These are phyloP conservation scores for Microdon myrmicae DNA, from an alignment of 2,888 invertebrate species.

Conservation along the genomic window DNA sequence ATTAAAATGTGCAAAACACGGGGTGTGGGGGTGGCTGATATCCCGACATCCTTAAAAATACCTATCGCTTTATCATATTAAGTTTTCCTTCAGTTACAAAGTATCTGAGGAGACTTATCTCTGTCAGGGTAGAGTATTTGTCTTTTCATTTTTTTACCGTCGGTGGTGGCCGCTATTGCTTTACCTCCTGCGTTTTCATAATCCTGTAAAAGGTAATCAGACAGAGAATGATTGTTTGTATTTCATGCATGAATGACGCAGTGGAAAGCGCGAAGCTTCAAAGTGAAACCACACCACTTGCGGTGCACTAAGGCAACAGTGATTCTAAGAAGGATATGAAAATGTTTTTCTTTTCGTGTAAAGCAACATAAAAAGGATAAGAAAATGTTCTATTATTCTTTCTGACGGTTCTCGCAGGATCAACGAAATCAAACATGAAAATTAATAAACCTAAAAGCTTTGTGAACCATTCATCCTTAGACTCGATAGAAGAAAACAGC, in stretches of 20 bases:
- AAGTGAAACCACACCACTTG: conserved; percentile 26
- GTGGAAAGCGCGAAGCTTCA: conserved; percentile 28
- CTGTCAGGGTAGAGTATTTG: conserved; percentile 46
- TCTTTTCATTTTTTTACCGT: conserved; percentile 49
- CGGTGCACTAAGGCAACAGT: conserved; percentile 6
- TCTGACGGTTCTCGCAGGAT: conserved; percentile 9
- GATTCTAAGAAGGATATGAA: conserved; percentile 19
- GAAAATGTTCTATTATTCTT: conserved; percentile 20
- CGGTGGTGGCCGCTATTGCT: conserved; percentile 16
- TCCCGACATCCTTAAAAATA: conserved; percentile 5
- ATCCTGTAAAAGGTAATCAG: conserved; percentile 42
- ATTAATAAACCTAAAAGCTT: conserved; percentile 51
- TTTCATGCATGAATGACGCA: conserved; percentile 31
- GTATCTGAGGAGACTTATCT: background rate
- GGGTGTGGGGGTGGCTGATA: background rate
- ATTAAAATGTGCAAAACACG: background rate
- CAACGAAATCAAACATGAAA: conserved; percentile 43
- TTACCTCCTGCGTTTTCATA: conserved; percentile 27
- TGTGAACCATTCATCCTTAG: conserved; percentile 6
- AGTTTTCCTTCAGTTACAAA: conserved; percentile 1
- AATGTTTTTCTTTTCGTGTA: conserved; percentile 27
- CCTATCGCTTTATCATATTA: conserved; percentile 33
- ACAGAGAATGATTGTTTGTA: conserved; percentile 42
- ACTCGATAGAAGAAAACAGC: conserved; percentile 1
- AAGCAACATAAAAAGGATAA: conserved; percentile 5